Conservation (phyloP, 23 tunicate genomes). For the Clavelina lepadiformis region DNA sequence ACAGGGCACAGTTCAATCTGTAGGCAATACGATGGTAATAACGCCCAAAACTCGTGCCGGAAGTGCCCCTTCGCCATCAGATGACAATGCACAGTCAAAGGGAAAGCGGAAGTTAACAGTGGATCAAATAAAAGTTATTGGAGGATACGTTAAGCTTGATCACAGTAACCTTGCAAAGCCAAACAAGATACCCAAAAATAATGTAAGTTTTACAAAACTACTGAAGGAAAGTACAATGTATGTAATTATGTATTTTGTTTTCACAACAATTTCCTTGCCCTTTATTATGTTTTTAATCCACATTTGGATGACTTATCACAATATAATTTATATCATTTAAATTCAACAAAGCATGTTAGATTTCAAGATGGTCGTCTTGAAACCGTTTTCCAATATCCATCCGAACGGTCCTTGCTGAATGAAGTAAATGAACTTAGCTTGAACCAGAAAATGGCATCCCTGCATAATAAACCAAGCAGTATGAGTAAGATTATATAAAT, state of each 20-base stretch:
- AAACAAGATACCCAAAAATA: conserved; percentile 5
- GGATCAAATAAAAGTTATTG: conserved; percentile 84
- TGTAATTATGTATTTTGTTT: not conserved
- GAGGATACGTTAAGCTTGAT: conserved; percentile 78
- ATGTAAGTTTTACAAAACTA: conserved; percentile 1
- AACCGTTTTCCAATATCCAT: conserved; percentile 34
- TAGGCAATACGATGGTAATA: conserved; percentile 13
- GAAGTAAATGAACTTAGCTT: conserved; percentile 5
- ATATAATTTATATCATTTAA: not conserved
- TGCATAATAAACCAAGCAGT: conserved; percentile 1
- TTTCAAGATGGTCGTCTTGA: conserved; percentile 33
- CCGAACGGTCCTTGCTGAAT: conserved; percentile 47
- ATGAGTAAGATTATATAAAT: not conserved
- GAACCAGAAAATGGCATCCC: conserved; percentile 17
- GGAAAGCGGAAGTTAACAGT: conserved; percentile 81
- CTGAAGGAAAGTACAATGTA: not conserved
- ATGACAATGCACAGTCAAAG: conserved; percentile 13
- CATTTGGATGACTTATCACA: not conserved
- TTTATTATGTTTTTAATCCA: too few species aligned
- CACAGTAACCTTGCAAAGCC: conserved; percentile 25
- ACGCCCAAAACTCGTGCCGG: conserved; percentile 17
- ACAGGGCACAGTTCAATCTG: too few species aligned
- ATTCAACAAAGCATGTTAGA: conserved; percentile 7
- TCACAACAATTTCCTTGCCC: not conserved
- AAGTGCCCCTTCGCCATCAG: conserved; percentile 5